Conservation (phyloP, 2,797 vertebrate species). For the Picus viridis region DNA sequence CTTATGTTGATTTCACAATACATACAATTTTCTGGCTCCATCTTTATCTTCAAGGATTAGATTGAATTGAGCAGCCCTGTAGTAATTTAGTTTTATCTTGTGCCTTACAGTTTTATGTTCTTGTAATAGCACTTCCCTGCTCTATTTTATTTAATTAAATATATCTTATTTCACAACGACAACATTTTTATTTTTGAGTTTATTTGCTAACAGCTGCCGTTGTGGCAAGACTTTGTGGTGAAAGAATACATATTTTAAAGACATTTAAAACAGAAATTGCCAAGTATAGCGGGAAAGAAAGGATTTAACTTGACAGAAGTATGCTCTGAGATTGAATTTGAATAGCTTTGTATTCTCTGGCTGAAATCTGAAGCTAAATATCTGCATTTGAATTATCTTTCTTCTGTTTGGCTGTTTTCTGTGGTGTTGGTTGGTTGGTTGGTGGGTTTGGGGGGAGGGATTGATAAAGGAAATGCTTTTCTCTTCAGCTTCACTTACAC, state of each 20-base stretch:
- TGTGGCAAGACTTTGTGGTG: constrained; percentile 65
- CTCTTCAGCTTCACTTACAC: background rate
- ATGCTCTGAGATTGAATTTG: constrained; percentile 52
- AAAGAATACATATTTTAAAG: constrained; percentile 72
- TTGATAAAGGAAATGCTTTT: background rate
- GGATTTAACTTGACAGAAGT: constrained; percentile 57
- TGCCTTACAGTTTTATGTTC: constrained; percentile 83
- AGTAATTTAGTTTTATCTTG: constrained; percentile 85
- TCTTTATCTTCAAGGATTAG: constrained; percentile 84
- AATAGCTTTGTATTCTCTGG: constrained; percentile 54
- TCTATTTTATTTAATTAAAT: constrained; percentile 85
- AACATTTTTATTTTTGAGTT: constrained; percentile 79
- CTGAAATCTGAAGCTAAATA: background rate
- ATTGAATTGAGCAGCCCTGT: constrained; percentile 80
- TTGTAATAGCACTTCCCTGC: constrained; percentile 79
- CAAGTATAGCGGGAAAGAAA: constrained; percentile 22
- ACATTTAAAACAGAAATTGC: constrained; percentile 68
- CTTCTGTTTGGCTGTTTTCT: background rate
- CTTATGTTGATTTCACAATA: constrained; percentile 83
- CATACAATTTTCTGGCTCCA: constrained; percentile 80
- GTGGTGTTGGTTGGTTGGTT: background rate
- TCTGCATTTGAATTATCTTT: constrained; percentile 6
- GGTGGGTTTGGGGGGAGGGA: background rate
- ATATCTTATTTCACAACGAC: constrained; percentile 82
- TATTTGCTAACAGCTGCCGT: constrained; percentile 80